Conservation (phyloP, 2,113 vertebrate species). For the Triplophysa siluroides region DNA sequence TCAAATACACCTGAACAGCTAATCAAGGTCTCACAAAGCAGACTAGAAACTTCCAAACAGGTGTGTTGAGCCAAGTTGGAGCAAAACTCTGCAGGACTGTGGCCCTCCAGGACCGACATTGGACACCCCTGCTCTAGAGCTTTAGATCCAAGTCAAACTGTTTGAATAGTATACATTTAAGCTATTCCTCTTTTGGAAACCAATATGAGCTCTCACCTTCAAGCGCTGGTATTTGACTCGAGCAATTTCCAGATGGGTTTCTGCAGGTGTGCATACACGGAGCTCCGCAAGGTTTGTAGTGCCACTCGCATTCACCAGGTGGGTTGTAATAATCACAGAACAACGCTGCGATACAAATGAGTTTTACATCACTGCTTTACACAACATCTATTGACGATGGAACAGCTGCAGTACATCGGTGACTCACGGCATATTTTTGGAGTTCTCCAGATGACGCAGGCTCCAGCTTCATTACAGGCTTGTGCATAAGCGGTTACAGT, state of each 20-base stretch:
- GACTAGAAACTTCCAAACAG: too few species aligned
- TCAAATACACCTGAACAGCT: too few species aligned
- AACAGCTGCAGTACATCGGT: too few species aligned
- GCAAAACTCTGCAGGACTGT: too few species aligned
- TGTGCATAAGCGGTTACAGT: slow-evolving; percentile 89
- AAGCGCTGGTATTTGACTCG: slow-evolving; percentile 73
- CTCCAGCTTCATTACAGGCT: slow-evolving; percentile 81
- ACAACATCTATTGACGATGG: not conserved
- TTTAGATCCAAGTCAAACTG: too few species aligned
- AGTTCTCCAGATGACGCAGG: slow-evolving; percentile 86
- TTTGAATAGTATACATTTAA: too few species aligned
- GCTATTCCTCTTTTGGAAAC: not conserved
- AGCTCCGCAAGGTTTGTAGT: slow-evolving; percentile 88
- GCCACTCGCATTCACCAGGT: slow-evolving; percentile 86
- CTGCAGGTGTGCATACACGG: slow-evolving; percentile 88
- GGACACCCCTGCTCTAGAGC: too few species aligned
- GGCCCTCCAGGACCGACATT: too few species aligned
- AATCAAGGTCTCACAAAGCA: too few species aligned
- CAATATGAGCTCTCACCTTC: slow-evolving; percentile 78
- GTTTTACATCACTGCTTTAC: not conserved
- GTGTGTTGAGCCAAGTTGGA: too few species aligned
- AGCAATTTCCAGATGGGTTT: slow-evolving; percentile 83
- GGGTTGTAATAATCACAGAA: slow-evolving; percentile 95
- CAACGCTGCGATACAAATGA: slow-evolving; percentile 74
- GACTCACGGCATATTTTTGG: slow-evolving; percentile 90